Evolutionary conservation across 1,140 invertebrate species (phyloP), one percentile per base, ranked within the genome.

Genomic region (Idris sp.): DNA sequence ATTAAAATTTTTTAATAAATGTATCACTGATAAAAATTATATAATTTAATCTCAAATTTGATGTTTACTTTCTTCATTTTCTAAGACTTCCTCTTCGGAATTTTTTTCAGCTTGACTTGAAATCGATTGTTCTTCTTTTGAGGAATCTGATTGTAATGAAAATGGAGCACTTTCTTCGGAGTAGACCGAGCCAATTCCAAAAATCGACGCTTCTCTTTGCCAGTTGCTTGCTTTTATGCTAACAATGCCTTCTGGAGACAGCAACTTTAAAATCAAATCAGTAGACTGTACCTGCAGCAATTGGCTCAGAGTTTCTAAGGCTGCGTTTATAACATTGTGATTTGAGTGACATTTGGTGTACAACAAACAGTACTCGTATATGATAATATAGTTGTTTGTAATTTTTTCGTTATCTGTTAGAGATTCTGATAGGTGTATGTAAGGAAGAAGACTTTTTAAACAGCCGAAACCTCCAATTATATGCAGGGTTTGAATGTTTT

Each of bases 321-420:
- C 89, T 4, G 94, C 90, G 68, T 95, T 95, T 44, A 95, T 90
- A n/a, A 96, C 89, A 86, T 96, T 96, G 82, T 96, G 95, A 84
- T 96, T 93, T 1, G 85, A 84, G 79, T 92, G 91, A 13, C 83
- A 87, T 46, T 91, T 88, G 18, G 91, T 89, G 82, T 92, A 94
- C 79, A 92, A 88, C 11, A 97, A 79, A 79, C 93, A 92, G n/a
- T 96, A 84, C 83, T 96, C 93, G 83, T 95, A 96, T 10, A 97
- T 89, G 91, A 95, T 86, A 26, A 90, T 80, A 48, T 89, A 76
- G 36, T 77, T 83, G 43, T 87, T 85, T 69, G 85, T 81, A 73
- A 61, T 65, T 25, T 79, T 62, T 7, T 51, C 49, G 7, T 81
- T 79, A 7, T 82, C 76, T n/a, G 67, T 13, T 46, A 74, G 28